Percentiles rank a stretch among this genome's conserved stretches.
Evolutionary conservation across 1,140 invertebrate genomes (phyloP).

Genomic region (Chymomyza costata): DNA sequence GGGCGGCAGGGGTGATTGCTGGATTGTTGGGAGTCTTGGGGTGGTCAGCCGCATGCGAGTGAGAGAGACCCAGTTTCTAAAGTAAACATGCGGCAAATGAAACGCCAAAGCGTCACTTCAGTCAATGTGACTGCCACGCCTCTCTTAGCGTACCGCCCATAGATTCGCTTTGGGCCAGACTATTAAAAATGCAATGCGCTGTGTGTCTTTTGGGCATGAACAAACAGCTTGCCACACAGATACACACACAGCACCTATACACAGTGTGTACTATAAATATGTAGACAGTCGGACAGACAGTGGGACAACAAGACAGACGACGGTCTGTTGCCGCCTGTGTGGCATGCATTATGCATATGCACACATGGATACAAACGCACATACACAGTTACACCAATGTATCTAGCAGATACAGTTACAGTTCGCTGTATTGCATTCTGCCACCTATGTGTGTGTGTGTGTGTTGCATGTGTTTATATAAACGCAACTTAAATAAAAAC

Average conservation of each 20-base stretch:
- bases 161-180: too few relatives aligned
- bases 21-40: neutral
- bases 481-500: constrained; percentile 33
- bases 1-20: too few relatives aligned
- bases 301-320: neutral
- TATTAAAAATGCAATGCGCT: constrained; percentile 67
- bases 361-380: too few relatives aligned
- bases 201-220: constrained; percentile 4
- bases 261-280: too few relatives aligned
- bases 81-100: constrained; percentile 69
- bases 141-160: too few relatives aligned
- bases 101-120: constrained; percentile 32
- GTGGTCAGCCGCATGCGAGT: neutral
- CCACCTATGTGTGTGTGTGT: too few relatives aligned
- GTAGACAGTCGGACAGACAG: neutral
- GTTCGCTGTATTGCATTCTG: too few relatives aligned
- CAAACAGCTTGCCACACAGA: neutral
- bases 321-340: neutral
- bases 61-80: constrained; percentile 54
- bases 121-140: constrained; percentile 15
- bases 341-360: too few relatives aligned
- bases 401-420: neutral
- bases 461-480: constrained; percentile 25
- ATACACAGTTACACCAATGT: constrained; percentile 5
- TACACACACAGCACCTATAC: too few relatives aligned